Evolutionary conservation across 2,888 invertebrate species (phyloP).

Genomic region (Eurois occulta): DNA sequence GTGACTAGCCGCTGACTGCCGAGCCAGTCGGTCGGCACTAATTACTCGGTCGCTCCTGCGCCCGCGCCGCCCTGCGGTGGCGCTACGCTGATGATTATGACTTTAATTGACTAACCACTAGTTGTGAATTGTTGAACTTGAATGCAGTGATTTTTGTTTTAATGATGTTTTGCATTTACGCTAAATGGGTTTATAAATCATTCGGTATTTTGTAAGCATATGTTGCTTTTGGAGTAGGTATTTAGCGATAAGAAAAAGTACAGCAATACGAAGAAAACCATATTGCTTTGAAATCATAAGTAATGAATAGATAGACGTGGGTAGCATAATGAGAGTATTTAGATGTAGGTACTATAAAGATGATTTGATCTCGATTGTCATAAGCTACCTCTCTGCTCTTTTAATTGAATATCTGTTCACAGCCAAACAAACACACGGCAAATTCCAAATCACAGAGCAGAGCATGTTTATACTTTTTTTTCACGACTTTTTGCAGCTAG

Average conservation of each 20-base stretch:
- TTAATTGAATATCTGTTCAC: not conserved
- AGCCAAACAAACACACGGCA: conserved; percentile 6
- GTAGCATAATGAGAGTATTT: too few relatives aligned
- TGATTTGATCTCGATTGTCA: not conserved
- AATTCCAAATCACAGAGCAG: conserved; percentile 18
- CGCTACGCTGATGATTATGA: conserved; percentile 65
- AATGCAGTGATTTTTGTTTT: conserved; percentile 53
- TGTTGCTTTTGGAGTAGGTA: not conserved
- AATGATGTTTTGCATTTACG: conserved; percentile 19
- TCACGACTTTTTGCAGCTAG: conserved; percentile 64
- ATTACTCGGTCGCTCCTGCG: conserved; percentile 49
- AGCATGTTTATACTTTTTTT: conserved; percentile 68
- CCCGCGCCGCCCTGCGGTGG: conserved; percentile 57
- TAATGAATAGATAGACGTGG: not conserved
- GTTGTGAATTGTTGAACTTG: conserved; percentile 56
- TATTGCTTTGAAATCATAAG: not conserved
- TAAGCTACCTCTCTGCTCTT: not conserved
- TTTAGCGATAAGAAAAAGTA: not conserved
- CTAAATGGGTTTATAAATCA: conserved; percentile 9
- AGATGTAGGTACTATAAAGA: not conserved
- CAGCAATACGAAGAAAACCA: not conserved
- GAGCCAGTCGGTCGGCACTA: conserved; percentile 64
- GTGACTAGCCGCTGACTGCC: conserved; percentile 62
- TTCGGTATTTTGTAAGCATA: not conserved
- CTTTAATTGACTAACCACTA: conserved; percentile 65